phyloP scores from a whole-genome alignment of 2,797 vertebrate species.

The Lepidocolaptes lacrymiger region DNA sequence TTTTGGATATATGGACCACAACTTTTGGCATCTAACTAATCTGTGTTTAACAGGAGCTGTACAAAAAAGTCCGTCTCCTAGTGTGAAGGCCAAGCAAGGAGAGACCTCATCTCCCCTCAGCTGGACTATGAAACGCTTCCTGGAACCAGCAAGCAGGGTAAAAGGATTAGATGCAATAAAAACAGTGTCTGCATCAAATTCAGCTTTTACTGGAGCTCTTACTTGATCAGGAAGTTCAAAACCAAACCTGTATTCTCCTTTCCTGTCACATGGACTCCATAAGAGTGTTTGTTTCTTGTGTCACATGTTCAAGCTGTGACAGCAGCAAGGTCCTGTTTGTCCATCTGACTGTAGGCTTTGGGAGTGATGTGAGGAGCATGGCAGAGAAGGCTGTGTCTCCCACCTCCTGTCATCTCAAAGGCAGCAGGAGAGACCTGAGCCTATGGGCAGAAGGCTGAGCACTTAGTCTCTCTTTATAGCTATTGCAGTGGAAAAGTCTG shows the following conservation, averaged over 20 bases:
- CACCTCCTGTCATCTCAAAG: background rate
- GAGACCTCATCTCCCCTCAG: slow-evolving; percentile 80
- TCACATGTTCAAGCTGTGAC: rapidly evolving
- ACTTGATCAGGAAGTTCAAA: background rate
- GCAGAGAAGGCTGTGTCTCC: background rate
- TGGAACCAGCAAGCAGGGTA: slow-evolving; percentile 85
- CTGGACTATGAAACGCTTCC: slow-evolving; percentile 87
- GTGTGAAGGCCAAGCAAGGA: slow-evolving; percentile 81
- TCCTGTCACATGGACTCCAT: background rate
- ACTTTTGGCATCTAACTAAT: background rate
- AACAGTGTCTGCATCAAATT: background rate
- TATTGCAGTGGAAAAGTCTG: background rate
- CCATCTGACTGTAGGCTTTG: background rate
- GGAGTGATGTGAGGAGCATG: background rate
- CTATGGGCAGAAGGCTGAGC: background rate
- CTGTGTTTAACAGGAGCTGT: slow-evolving; percentile 77
- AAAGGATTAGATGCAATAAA: slow-evolving; percentile 7
- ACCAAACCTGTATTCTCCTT: background rate
- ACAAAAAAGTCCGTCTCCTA: slow-evolving; percentile 84
- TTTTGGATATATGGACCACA: background rate
- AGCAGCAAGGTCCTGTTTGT: background rate
- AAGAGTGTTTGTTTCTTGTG: background rate
- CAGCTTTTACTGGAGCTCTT: background rate
- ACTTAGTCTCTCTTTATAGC: background rate
- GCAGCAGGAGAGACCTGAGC: background rate